Evolutionary conservation across 2,113 vertebrate species (phyloP), one percentile per base, ranked within the genome.

Genomic region (Ciconia maguari): DNA sequence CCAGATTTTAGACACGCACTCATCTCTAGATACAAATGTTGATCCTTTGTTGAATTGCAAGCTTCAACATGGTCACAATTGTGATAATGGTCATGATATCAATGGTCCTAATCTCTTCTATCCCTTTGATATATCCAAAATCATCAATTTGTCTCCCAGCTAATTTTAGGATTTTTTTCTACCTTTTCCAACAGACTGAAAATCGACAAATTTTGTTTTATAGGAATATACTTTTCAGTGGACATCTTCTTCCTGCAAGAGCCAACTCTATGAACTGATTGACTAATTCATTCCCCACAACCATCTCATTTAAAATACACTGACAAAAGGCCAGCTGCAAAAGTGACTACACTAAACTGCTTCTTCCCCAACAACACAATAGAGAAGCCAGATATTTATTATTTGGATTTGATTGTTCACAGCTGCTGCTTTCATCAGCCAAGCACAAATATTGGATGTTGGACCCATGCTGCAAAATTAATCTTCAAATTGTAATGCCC

Each of bases 371-470:
- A 54, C 34, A 94, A 81, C 26, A 78, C 38, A 82, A 61, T 26
- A 84, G 60, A 84, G 42, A 92, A 96, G 89, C 24, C 11, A 94
- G 79, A 77, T 91, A 87, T 92, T 95, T 87, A 64, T 93, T 96
- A 60, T 71, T 83, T 8, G 2, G 11, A 71, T 78, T 75, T 93
- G 78, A 79, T 85, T 87, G 65, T 79, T 71, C 84, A 66, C 91
- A 95, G 81, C 69, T 93, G 87, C 10, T 82, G 61, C 57, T 72
- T 95, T 94, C 61, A 93, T 42, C 36, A 79, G 48, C 24, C 89
- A 87, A 71, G 30, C 21, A 91, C 22, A 95, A 96, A 94, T 87
- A 87, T 12, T 91, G 61, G 48, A 21, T 48, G 41, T 69, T 92
- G 17, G 5, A 81, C 5, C 13, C 24, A 52, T 29, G 62, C 34